These are phyloP conservation scores for Setophaga petechia DNA, from an alignment of 2,113 vertebrate species.

Conservation along the genomic window DNA sequence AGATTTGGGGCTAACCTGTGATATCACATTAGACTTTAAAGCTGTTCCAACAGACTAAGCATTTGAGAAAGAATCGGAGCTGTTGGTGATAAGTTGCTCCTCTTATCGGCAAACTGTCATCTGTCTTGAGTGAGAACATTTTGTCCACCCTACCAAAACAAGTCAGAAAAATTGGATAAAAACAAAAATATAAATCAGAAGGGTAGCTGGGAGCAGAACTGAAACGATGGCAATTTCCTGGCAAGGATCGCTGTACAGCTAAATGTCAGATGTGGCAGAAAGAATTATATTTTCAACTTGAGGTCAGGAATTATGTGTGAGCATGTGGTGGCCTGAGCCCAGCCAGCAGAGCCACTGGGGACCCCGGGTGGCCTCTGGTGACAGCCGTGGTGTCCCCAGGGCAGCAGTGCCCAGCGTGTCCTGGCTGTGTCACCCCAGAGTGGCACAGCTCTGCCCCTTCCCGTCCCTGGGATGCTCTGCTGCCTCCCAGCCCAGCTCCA, in stretches of 20 bases:
- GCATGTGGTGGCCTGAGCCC: not conserved
- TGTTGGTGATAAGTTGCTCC: constrained; percentile 57
- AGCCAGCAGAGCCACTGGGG: fast-evolving
- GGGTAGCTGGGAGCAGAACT: constrained; percentile 39
- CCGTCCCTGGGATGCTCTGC: not conserved
- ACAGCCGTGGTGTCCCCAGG: not conserved
- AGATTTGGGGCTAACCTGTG: constrained; percentile 55
- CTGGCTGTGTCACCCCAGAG: fast-evolving
- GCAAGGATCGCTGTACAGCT: constrained; percentile 33
- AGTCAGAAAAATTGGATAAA: constrained; percentile 63
- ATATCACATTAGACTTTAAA: constrained; percentile 59
- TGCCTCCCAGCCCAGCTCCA: not conserved
- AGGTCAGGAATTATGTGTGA: constrained; percentile 33
- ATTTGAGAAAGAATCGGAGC: constrained; percentile 48
- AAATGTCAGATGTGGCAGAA: constrained; percentile 68
- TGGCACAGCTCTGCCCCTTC: not conserved
- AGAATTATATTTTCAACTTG: constrained; percentile 36
- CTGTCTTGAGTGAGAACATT: constrained; percentile 61
- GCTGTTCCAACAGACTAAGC: constrained; percentile 64
- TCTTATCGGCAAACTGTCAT: constrained; percentile 68
- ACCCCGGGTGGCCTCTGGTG: not conserved
- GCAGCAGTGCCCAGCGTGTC: fast-evolving
- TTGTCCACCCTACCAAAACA: constrained; percentile 65
- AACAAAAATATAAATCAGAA: constrained; percentile 69
- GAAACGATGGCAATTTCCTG: constrained; percentile 66